These are phyloP conservation scores for Microctenopoma steveboyesi DNA, from an alignment of 2,797 vertebrate species.

Conservation along the genomic window DNA sequence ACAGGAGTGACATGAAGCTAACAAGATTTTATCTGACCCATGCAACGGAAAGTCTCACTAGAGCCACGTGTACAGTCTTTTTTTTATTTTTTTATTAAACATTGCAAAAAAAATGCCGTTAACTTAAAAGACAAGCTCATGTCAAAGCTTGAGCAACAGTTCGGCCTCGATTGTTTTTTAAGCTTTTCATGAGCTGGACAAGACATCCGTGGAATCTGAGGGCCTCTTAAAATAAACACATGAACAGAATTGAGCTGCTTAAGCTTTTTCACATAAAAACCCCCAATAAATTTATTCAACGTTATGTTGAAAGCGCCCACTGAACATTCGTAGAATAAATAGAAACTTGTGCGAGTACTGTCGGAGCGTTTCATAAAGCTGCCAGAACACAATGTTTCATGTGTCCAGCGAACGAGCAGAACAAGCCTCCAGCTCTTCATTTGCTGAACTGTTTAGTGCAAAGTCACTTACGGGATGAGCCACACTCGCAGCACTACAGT, in stretches of 20 bases:
- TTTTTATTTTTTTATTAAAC: too few species aligned
- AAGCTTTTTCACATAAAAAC: not conserved
- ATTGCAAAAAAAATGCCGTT: too few species aligned
- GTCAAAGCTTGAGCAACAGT: not conserved
- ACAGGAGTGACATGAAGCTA: not conserved
- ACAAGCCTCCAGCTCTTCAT: not conserved
- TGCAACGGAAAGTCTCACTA: not conserved
- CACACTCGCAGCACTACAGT: too few species aligned
- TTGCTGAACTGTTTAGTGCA: constrained; percentile 3
- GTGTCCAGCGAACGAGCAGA: constrained; percentile 30
- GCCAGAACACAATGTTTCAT: constrained; percentile 56
- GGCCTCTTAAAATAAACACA: not conserved
- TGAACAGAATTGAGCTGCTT: not conserved
- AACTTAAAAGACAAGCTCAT: not conserved
- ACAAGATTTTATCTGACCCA: not conserved
- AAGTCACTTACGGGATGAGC: not conserved
- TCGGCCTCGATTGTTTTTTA: not conserved
- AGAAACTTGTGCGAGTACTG: not conserved
- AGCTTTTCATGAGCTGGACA: not conserved
- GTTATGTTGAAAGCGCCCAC: not conserved
- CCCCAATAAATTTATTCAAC: not conserved
- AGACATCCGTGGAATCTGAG: not conserved
- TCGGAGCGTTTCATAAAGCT: constrained; percentile 32
- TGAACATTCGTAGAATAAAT: constrained; percentile 18
- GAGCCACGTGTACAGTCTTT: too few species aligned